Base-by-base conservation (phyloP, 1,140 invertebrate species). In the Batillaria attramentaria region DNA sequence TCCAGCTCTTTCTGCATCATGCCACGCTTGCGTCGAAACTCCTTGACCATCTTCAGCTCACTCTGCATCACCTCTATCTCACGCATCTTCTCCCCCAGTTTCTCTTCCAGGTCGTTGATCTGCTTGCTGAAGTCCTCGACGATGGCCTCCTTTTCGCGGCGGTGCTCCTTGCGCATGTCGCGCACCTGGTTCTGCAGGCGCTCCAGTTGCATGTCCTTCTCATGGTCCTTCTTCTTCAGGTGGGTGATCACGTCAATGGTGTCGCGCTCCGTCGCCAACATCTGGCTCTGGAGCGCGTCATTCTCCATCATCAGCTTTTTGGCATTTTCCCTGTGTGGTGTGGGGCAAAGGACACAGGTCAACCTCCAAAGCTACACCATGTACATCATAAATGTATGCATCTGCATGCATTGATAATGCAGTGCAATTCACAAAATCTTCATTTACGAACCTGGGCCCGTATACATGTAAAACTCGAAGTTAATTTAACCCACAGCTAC, bases 241-340 rank as follows among this genome's bases (percentile, higher is more conserved):
- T 86, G 88, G 37, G 87, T 89, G 66, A 91, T 88, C n/a, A 91
- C 89, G 83, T 91, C 91, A 69, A 91, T 91, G 28, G 90, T 91
- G 72, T 91, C 90, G 72, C 88, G 86, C 79, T 91, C 91, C n/a
- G 87, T 90, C 68, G 90, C 85, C 62, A 86, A 68, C 84, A 91
- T 88, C 80, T 87, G 85, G 78, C 82, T 87, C 73, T 89, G 84
- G 1, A 91, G 85, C 24, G 81, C 84, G 68, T 91, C 89, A 87
- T 91, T 91, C 77, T 91, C 88, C 24, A 88, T 57, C 79, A 88
- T 81, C 54, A 91, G 75, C 46, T 83, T 81, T 77, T 87, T 87
- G 10, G 90, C 87, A 87, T 87, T 89, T 65, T 91, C 89, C 72
- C 90, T 89, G 79, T 60, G 76, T 82, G 46, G 46, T 50, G 46